Conservation (phyloP, 2,797 vertebrate species). For the Sternarchorhynchus goeldii region DNA sequence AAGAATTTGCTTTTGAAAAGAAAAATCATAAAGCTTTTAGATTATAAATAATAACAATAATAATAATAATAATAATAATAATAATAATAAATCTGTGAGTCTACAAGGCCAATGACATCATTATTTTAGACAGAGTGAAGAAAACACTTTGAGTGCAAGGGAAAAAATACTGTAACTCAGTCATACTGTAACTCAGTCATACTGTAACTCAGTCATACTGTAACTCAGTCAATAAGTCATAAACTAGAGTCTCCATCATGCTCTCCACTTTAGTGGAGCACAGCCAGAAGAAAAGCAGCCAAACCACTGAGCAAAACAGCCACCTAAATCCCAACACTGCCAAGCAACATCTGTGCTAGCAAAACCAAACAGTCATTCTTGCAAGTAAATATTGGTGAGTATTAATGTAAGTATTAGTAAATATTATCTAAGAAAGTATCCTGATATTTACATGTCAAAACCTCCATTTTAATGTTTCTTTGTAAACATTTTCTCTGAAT, state of each 20-base stretch:
- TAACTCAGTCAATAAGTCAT: too few relatives aligned
- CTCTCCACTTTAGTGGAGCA: too few relatives aligned
- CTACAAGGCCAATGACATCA: not conserved
- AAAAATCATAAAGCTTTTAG: not conserved
- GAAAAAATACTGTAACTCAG: too few relatives aligned
- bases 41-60: too few relatives aligned
- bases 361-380: not conserved
- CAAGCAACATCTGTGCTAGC: not conserved
- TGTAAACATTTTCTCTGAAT: conserved; percentile 2
- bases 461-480: conserved; percentile 1
- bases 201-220: too few relatives aligned
- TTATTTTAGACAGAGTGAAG: not conserved
- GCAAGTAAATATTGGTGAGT: not conserved
- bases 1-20: not conserved
- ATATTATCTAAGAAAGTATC: not conserved
- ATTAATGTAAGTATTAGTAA: too few relatives aligned
- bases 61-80: too few relatives aligned
- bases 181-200: too few relatives aligned
- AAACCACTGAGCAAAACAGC: not conserved
- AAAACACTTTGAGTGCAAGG: not conserved
- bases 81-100: not conserved
- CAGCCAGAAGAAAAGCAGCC: too few relatives aligned
- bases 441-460: not conserved
- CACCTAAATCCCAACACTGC: not conserved
- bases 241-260: too few relatives aligned